Base-by-base conservation (phyloP, 2,888 invertebrate species). In the Stramonita haemastoma region DNA sequence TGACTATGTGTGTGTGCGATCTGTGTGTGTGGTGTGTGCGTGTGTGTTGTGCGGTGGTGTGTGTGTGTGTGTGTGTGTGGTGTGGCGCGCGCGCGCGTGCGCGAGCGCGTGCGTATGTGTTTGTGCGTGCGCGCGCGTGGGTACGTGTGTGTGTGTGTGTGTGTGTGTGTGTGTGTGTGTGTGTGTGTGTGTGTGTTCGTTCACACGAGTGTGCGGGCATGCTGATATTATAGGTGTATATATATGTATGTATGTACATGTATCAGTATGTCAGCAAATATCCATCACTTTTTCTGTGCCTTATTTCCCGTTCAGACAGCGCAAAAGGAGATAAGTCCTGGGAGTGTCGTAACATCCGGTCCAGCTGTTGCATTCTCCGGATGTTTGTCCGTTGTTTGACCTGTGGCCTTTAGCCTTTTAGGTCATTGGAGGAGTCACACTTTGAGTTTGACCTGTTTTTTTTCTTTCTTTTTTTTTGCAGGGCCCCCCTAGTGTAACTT, bases 141-240 rank as follows among this genome's bases (percentile, higher is more conserved):
- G 60, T 34, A 32, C 32, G 34, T 79, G 79, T 79, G 34, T 34
- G 79, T 79, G 79, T 79, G 34, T 79, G 79, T 34, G 34, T 79
- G 79, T 79, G 79, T 79, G 79, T 79, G 34, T 79, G 79, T 79
- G 79, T 79, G 79, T 34, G 79, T 34, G 79, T 19, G 79, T 79
- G 36, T 34, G 79, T 66, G 66, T 66, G 13, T 66, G 66, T 66
- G 66, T 26, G 66, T 66, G 13, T 66, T 17, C 13, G 66, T 13
- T 4, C 66, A 26, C 66, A 26, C 66, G 66, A 22, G 66, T 66
- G 13, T 66, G 66, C 26, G 66, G 66, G 66, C 46, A 5, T 8
- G 8, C 8, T 46, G 4, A 46, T 46, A 46, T 8, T 46, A 46
- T 46, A 46, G 46, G 46, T 60, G 60, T 60, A 19, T 60, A 60